Evolutionary conservation across 2,888 invertebrate species (phyloP), one percentile per base, ranked within the genome.

Genomic region (Acanthosepion pharaonis): DNA sequence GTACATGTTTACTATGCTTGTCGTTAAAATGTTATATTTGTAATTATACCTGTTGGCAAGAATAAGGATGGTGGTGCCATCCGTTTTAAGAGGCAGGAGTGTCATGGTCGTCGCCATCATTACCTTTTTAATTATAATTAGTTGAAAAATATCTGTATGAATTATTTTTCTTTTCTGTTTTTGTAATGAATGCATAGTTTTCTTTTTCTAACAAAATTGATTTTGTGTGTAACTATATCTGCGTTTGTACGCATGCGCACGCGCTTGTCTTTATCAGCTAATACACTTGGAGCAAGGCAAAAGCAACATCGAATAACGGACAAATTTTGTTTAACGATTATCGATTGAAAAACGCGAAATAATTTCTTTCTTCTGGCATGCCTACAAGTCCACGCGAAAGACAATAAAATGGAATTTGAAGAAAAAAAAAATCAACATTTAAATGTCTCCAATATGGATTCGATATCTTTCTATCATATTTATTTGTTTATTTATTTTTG

Each of bases 351-450:
- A 78, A 78, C 78, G n/a, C 9, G 33, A 78, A 78, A 78, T 78
- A n/a, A 78, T 78, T 78, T 78, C n/a, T 78, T 78, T 78, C 78
- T 78, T n/a, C 78, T 33, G n/a, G 78, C 78, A 78, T 78, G n/a
- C 78, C 78, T 78, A 78, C 78, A 33, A 78, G 15, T 78, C 78
- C 78, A 78, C 78, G 15, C 78, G n/a, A 78, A n/a, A 78, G 78
- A 78, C 78, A 78, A 78, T 78, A n/a, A 78, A 78, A 78, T 78
- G 78, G 78, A 78, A 78, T 78, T 78, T 78, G 33, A n/a, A 5
- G 78, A 78, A 78, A 78, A 33, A 78, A 64, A 33, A 78, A n/a
- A 78, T 78, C 78, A 78, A 15, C n/a, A 18, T 78, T 78, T 78
- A 11, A 78, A 78, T 78, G 78, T n/a, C n/a, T 78, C n/a, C 78